Base-by-base conservation (phyloP, 2,797 vertebrate species). In the Ctenopoma kingsleyae region DNA sequence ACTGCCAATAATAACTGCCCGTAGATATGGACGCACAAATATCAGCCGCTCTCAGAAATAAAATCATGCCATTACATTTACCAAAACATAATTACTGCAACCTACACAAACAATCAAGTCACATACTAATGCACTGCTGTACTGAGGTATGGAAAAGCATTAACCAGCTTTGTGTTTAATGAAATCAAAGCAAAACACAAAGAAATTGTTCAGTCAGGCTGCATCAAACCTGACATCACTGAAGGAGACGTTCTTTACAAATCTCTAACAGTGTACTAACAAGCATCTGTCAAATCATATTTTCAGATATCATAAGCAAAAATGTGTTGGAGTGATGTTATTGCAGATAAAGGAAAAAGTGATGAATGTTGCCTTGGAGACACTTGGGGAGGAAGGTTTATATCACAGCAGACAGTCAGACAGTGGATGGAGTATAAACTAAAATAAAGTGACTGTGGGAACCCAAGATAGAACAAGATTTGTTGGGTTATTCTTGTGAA, bases 1-100 rank as follows among this genome's bases (percentile, higher is more conserved):
- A 49, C 86, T 70, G 79, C 85, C 86, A 90, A 91, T 90, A 90
- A 91, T 90, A 91, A 88, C 85, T 58, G 80, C 77, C 70, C 73
- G 81, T 70, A 87, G 72, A 91, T 75, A 80, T 44, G 65, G 70
- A 63, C 17, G 35, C 40, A 12, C 67, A 70, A 78, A 85, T 68
- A 84, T 66, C 68, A 77, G 72, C 62, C 27, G 50, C 83, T 73
- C 78, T 84, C 76, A 81, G 59, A 65, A 76, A 78, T 74, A 75
- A 80, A 84, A 82, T 74, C 81, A 80, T 54, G 27, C 69, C 80
- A 74, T 75, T 70, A 71, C 59, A 84, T 84, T 86, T 72, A 83
- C 58, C 52, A 71, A 84, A 90, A 80, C 84, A 81, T 73, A 78
- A 84, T 89, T 80, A 88, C 62, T 17, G 32, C 87, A 76, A 54